These are phyloP conservation scores for Carcinoscorpius rotundicauda DNA, from an alignment of 1,140 invertebrate genomes.

Conservation along the genomic window DNA sequence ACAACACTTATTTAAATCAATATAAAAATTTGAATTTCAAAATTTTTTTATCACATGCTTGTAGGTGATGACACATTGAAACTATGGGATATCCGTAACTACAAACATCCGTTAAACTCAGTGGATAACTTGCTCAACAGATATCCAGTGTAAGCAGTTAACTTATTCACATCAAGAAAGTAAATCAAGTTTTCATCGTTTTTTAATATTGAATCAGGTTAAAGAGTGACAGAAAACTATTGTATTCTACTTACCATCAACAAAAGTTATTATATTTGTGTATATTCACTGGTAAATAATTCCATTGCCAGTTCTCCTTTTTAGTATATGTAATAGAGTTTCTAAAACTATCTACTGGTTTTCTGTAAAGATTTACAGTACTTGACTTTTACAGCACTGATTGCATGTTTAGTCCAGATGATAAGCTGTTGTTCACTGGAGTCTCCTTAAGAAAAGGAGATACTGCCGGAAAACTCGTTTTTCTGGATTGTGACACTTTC, in stretches of 20 bases:
- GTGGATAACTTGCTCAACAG: slow-evolving; percentile 61
- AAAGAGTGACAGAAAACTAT: too few relatives aligned
- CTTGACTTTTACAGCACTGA: slow-evolving; percentile 53
- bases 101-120: slow-evolving; percentile 61
- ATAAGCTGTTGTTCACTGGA: slow-evolving; percentile 76
- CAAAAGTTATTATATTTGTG: too few relatives aligned
- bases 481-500: slow-evolving; percentile 69
- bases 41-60: background rate
- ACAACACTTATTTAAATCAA: background rate
- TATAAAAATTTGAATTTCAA: background rate
- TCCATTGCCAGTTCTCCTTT: too few relatives aligned
- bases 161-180: too few relatives aligned
- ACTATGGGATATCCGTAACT: slow-evolving; percentile 80
- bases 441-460: slow-evolving; percentile 61
- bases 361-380: too few relatives aligned
- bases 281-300: too few relatives aligned
- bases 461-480: slow-evolving; percentile 57
- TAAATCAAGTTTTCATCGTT: too few relatives aligned
- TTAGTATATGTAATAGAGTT: too few relatives aligned
- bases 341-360: too few relatives aligned
- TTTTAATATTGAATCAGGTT: too few relatives aligned
- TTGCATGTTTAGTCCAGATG: slow-evolving; percentile 88
- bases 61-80: slow-evolving; percentile 84
- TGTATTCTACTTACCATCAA: too few relatives aligned
- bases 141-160: slow-evolving; percentile 49